phyloP scores from a whole-genome alignment of 2,888 invertebrate genomes.

The Eristalinus aeneus region DNA sequence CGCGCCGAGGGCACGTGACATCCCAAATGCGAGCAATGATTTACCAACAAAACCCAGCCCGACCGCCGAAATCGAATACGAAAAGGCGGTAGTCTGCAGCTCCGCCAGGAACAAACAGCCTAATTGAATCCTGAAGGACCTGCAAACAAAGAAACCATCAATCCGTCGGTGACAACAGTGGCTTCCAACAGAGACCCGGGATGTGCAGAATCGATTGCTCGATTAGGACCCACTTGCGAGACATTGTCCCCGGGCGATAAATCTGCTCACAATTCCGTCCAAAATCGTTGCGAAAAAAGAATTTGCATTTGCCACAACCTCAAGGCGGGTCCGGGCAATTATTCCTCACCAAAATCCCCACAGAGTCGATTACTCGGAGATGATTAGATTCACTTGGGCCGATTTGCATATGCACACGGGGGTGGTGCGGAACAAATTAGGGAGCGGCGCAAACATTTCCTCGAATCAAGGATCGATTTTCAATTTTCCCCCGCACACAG shows the following conservation, averaged over 20 bases:
- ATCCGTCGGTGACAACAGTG: conserved; percentile 1
- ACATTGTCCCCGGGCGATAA: conserved; percentile 44
- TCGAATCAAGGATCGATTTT: conserved; percentile 67
- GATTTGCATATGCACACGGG: background rate
- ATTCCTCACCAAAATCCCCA: conserved; percentile 53
- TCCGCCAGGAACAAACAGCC: conserved; percentile 58
- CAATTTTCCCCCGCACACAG: conserved; percentile 38
- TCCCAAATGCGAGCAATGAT: conserved; percentile 61
- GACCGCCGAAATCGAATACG: conserved; percentile 34
- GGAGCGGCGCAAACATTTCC: conserved; percentile 45
- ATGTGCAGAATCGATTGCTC: background rate
- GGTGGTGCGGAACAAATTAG: background rate
- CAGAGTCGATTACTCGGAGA: background rate
- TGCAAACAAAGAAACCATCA: conserved; percentile 59
- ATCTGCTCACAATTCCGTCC: conserved; percentile 9
- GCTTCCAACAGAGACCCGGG: conserved; percentile 27
- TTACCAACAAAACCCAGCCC: conserved; percentile 38
- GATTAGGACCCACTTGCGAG: background rate
- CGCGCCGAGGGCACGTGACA: conserved; percentile 77
- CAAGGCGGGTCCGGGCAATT: conserved; percentile 45
- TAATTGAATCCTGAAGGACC: conserved; percentile 64
- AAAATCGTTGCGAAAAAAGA: conserved; percentile 36
- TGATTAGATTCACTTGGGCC: background rate
- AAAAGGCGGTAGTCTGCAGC: background rate
- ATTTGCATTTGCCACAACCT: conserved; percentile 57